Evolutionary conservation across 2,113 vertebrate species (phyloP).

Genomic region (Chionis minor): DNA sequence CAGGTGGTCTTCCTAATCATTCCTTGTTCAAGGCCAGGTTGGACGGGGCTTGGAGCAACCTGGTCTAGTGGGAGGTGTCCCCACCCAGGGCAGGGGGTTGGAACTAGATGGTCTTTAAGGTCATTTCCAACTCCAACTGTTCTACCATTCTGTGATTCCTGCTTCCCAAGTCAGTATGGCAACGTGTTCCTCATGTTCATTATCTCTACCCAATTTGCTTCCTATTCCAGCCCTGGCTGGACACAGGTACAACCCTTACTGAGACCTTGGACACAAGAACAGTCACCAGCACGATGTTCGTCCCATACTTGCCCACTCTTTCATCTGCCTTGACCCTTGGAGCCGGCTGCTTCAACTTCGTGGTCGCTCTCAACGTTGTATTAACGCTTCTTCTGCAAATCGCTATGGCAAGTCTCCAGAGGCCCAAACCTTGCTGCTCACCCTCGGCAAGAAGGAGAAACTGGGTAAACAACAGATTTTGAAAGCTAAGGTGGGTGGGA

Average conservation of each 20-base stretch:
- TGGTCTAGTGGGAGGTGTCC: background rate
- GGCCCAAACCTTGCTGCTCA: background rate
- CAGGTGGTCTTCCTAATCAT: background rate
- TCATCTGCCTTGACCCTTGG: background rate
- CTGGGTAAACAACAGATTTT: background rate
- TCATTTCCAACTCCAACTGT: background rate
- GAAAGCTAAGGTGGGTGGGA: background rate
- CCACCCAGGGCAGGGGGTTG: background rate
- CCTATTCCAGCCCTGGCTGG: background rate
- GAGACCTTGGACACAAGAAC: background rate
- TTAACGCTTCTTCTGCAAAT: background rate
- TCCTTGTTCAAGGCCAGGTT: background rate
- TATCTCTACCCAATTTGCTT: background rate
- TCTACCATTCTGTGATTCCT: background rate
- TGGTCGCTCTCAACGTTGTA: fast-evolving
- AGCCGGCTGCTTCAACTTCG: background rate
- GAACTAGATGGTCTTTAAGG: background rate
- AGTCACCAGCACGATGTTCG: background rate
- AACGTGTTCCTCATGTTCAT: fast-evolving
- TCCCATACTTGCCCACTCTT: fast-evolving
- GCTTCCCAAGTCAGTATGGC: fast-evolving
- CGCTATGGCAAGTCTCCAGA: background rate
- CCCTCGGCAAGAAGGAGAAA: background rate
- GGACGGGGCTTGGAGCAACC: background rate
- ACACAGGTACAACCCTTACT: background rate